Evolutionary conservation across 2,113 vertebrate genomes (phyloP), one percentile per base, ranked within the genome.

Genomic region (Perccottus glenii): DNA sequence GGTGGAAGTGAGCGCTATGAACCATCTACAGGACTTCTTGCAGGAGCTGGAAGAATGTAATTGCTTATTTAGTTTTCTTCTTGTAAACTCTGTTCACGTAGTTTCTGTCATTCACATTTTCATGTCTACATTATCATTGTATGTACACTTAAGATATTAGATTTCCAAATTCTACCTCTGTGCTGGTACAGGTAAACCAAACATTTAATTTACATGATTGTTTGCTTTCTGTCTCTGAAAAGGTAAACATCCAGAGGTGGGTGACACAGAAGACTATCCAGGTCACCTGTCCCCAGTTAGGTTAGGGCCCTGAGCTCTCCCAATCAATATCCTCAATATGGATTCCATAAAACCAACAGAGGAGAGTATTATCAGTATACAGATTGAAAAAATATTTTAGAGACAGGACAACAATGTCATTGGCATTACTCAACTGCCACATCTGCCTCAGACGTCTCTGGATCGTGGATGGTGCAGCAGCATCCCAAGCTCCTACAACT

Each of bases 401-500:
- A 59, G 15, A n/a, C 16, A 59, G 57, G 57, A 59, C 36, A 59
- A 59, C 16, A 59, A 59, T 59, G 19, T 27, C 19, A 27, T 27
- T 27, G 19, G 19, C 44, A 44, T 59, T 44, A 19, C 6, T 44
- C 15, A 42, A 43, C 15, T 59, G 56, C 56, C 56, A 59, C 40
- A 27, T 59, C 44, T 59, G 15, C 38, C 40, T 59, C 38, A 44
- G 16, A 59, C 5, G 1, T 59, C 40, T 59, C 57, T 44, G 57
- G 57, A 36, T 59, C 40, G 10, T 42, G 11, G 40, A 59, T 44
- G 57, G 57, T 27, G 57, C 3, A 27, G 19, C 19, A 27, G 19
- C 57, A 32, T 59, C 40, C 57, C 40, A 19, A 59, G 38, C 56
- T 59, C 56, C 40, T n/a, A 59, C 38, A 58, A 40, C 36, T 43